phyloP scores from a whole-genome alignment of 2,113 vertebrate species.

The Serinus canaria region DNA sequence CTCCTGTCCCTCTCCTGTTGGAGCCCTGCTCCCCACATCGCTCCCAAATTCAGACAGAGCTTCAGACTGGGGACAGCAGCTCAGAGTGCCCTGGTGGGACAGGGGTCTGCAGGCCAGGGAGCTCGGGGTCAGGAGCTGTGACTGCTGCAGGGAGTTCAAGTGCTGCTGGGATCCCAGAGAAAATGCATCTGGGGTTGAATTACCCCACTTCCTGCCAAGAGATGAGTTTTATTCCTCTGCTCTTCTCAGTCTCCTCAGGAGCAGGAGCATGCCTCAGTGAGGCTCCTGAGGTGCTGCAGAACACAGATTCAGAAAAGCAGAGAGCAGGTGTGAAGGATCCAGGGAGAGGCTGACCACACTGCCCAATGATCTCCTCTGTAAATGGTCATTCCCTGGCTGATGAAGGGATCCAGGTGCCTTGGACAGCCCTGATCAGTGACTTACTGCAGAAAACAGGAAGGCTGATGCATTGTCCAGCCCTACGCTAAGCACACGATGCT shows the following conservation, averaged over 20 bases:
- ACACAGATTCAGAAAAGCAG: neutral
- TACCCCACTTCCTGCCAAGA: neutral
- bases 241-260: neutral
- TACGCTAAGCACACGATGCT: neutral
- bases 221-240: neutral
- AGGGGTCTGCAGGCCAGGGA: neutral
- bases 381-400: neutral
- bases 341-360: neutral
- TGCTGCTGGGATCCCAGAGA: neutral
- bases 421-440: neutral
- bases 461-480: neutral
- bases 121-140: no score
- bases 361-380: neutral
- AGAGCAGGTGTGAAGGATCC: accelerated
- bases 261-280: accelerated
- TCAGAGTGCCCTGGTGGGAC: accelerated
- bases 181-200: neutral
- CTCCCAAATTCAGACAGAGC: neutral
- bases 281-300: neutral
- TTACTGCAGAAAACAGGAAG: neutral
- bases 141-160: neutral
- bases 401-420: neutral
- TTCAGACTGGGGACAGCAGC: neutral
- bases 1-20: neutral
- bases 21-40: neutral